A percentile compares a stretch with the other conserved stretches of the same genome.
phyloP scores from a whole-genome alignment of 2,888 invertebrate species.

The Poecilus cupreus region DNA sequence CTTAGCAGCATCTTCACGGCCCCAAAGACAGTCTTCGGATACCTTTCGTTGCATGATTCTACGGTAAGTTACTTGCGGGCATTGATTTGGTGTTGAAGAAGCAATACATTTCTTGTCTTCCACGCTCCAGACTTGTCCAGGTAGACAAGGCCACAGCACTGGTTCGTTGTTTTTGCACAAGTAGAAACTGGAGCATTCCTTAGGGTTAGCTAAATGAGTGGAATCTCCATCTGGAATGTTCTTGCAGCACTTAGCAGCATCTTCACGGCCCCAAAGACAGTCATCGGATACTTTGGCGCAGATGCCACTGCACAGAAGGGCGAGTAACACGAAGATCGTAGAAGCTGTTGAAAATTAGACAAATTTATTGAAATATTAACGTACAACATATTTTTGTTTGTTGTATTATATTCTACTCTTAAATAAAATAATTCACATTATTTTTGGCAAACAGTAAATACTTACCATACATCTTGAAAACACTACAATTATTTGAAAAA shows the following conservation, averaged over 20 bases:
- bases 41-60: neutral
- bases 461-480: too few relatives aligned
- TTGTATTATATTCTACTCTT: too few relatives aligned
- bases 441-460: too few relatives aligned
- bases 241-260: constrained; percentile 13
- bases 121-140: neutral
- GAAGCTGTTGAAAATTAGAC: neutral
- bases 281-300: neutral
- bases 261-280: constrained; percentile 14
- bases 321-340: neutral
- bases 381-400: too few relatives aligned
- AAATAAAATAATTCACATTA: too few relatives aligned
- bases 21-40: neutral
- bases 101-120: neutral
- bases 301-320: neutral
- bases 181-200: constrained; percentile 11
- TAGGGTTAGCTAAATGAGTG: constrained; percentile 20
- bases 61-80: neutral
- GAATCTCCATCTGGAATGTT: constrained; percentile 10
- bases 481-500: too few relatives aligned
- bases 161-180: neutral
- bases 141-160: neutral
- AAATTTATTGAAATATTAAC: too few relatives aligned
- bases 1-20: neutral
- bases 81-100: neutral